Evolutionary conservation across 2,797 vertebrate genomes (phyloP).

Genomic region (Smutsia temminckii): DNA sequence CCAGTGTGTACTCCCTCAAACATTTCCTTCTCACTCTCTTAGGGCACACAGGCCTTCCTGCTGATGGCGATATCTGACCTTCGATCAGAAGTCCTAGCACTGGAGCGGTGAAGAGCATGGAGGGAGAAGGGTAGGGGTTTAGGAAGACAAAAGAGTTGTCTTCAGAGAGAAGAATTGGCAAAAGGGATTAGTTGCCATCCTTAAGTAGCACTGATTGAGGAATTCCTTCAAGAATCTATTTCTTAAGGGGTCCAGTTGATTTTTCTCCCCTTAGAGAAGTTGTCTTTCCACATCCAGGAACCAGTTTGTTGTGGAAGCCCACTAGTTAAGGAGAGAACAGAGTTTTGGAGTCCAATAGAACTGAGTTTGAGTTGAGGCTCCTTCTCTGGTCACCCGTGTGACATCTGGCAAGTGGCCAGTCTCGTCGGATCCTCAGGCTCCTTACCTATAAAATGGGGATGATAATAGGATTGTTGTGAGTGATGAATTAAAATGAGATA

Average conservation of each 20-base stretch:
- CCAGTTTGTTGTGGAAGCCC: background rate
- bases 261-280: background rate
- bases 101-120: background rate
- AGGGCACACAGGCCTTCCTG: background rate
- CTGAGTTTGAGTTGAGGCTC: background rate
- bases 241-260: background rate
- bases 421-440: background rate
- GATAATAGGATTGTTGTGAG: background rate
- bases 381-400: background rate
- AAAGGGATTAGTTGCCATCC: background rate
- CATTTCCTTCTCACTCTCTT: background rate
- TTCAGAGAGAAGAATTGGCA: background rate
- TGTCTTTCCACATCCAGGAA: background rate
- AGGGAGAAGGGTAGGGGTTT: background rate
- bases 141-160: background rate
- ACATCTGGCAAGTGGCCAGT: background rate
- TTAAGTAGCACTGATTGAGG: background rate
- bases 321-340: background rate
- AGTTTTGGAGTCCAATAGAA: background rate
- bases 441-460: background rate
- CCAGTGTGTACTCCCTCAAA: background rate
- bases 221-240: background rate
- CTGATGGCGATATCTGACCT: background rate
- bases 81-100: background rate
- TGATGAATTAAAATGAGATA: background rate